These are phyloP conservation scores for Chrysemys picta DNA, from an alignment of 2,113 vertebrate species.

Conservation along the genomic window DNA sequence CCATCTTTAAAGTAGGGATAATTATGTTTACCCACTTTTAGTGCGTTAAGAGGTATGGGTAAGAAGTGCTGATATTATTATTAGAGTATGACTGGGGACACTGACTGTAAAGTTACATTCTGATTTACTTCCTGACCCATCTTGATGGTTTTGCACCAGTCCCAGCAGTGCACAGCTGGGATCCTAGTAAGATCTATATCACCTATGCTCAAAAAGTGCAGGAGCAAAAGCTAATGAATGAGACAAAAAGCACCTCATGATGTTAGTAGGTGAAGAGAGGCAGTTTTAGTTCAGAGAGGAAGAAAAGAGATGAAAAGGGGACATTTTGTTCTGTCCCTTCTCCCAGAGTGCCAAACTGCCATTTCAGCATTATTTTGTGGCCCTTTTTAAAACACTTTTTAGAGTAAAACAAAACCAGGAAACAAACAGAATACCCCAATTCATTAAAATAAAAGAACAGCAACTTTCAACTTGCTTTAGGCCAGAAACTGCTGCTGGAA, in stretches of 20 bases:
- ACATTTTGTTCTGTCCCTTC: not conserved
- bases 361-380: constrained; percentile 4
- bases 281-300: not conserved
- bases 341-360: not conserved
- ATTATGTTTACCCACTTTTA: not conserved
- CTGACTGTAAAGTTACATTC: not conserved
- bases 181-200: not conserved
- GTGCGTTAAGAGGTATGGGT: accelerated
- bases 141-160: not conserved
- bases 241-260: not conserved
- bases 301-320: not conserved
- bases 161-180: not conserved
- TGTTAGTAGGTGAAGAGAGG: not conserved
- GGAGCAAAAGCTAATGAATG: not conserved
- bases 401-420: constrained; percentile 8
- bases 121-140: not conserved
- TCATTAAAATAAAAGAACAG: not conserved
- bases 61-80: not conserved
- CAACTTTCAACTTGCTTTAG: not conserved
- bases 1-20: not conserved
- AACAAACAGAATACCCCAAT: not conserved
- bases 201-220: not conserved
- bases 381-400: not conserved
- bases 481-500: not conserved
- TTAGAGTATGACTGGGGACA: not conserved